These are phyloP conservation scores for Hoplodrina ambigua DNA, from an alignment of 2,888 invertebrate species.

Conservation along the genomic window DNA sequence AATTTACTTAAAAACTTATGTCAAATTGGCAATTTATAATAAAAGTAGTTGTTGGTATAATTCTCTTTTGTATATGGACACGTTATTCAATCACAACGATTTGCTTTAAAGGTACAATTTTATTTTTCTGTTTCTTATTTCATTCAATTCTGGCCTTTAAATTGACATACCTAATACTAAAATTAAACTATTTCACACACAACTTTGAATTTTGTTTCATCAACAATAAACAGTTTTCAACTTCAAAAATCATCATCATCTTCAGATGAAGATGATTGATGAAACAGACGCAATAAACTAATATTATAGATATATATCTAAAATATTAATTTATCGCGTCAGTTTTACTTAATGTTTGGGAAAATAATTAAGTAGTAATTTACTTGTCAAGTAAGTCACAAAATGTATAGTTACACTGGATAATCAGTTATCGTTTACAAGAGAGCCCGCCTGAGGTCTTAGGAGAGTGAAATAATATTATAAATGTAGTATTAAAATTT, in stretches of 20 bases:
- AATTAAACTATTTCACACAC: too few relatives aligned
- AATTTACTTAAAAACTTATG: conserved; percentile 9
- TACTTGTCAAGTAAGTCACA: neutral
- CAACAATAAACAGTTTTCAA: too few relatives aligned
- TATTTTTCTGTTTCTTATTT: too few relatives aligned
- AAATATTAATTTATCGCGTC: neutral
- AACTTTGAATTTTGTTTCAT: too few relatives aligned
- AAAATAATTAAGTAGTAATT: neutral
- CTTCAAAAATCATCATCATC: too few relatives aligned
- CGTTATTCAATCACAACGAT: neutral
- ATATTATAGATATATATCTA: too few relatives aligned
- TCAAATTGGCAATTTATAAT: conserved; percentile 31
- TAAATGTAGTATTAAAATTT: neutral
- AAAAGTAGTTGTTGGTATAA: neutral
- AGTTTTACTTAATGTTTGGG: neutral
- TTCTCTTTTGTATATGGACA: neutral
- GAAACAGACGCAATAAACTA: too few relatives aligned
- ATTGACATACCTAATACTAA: too few relatives aligned
- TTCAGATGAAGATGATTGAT: too few relatives aligned
- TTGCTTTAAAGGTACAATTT: neutral
- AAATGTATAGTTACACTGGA: neutral
- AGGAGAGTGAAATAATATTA: neutral
- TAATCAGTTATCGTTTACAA: conserved; percentile 10
- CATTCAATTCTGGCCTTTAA: too few relatives aligned
- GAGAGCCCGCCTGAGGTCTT: conserved; percentile 20